A percentile compares a stretch with the other conserved stretches of the same genome.
Conservation (phyloP, 2,113 vertebrate genomes). For the Chionomys nivalis region DNA sequence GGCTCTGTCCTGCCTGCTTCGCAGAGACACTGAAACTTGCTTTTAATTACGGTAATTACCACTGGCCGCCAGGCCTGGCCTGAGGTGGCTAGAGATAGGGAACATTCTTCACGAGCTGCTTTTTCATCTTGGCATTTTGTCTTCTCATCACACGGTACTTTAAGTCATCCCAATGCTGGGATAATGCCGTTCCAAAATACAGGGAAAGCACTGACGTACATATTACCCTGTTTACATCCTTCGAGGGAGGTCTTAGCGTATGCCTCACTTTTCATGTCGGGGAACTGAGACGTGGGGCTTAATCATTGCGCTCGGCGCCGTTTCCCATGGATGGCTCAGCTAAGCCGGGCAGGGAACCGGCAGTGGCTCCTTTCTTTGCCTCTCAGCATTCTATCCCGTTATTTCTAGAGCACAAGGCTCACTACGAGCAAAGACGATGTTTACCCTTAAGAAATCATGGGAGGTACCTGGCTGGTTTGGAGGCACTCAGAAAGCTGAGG, state of each 20-base stretch:
- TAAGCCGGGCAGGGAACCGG: neutral
- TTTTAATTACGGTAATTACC: slow-evolving; percentile 54
- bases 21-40: slow-evolving; percentile 47
- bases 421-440: neutral
- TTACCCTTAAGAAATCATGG: neutral
- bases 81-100: neutral
- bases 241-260: neutral
- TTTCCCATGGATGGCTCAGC: neutral
- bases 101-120: neutral
- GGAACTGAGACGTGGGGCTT: neutral
- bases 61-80: neutral
- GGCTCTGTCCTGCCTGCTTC: neutral
- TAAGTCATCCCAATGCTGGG: neutral
- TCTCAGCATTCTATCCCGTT: neutral
- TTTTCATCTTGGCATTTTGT: neutral
- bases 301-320: neutral
- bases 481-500: neutral
- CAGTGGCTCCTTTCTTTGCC: neutral
- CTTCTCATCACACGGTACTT: neutral
- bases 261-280: neutral
- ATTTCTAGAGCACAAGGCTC: neutral
- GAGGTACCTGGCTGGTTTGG: neutral
- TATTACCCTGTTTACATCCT: neutral
- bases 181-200: neutral
- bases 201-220: rapidly evolving